These are phyloP conservation scores for Morpho achilles DNA, from an alignment of 2,888 invertebrate species.

Conservation along the genomic window DNA sequence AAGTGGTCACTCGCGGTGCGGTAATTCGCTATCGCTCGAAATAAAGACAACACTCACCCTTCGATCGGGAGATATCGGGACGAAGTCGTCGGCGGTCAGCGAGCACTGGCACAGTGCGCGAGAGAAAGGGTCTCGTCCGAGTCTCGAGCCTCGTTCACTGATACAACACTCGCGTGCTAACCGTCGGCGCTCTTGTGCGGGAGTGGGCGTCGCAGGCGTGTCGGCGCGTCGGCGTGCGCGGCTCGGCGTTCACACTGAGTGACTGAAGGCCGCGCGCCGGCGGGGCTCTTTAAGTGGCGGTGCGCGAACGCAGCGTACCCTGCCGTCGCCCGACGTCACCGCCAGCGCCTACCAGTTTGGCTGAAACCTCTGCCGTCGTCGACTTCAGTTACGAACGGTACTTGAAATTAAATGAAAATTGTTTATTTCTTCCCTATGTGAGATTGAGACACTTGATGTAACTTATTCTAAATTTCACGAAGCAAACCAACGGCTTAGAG, in stretches of 20 bases:
- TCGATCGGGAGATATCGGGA: constrained; percentile 48
- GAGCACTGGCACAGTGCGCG: constrained; percentile 74
- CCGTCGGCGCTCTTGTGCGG: constrained; percentile 52
- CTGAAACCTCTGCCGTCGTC: too few species aligned
- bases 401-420: too few species aligned
- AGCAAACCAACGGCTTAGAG: too few species aligned
- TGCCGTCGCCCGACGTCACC: constrained; percentile 34
- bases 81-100: constrained; percentile 19
- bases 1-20: constrained; percentile 42
- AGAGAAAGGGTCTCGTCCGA: constrained; percentile 62
- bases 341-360: too few species aligned
- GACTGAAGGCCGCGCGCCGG: constrained; percentile 75
- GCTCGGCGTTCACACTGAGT: constrained; percentile 68
- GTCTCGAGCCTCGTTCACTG: constrained; percentile 59
- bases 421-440: too few species aligned
- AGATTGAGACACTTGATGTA: too few species aligned
- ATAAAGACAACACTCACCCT: constrained; percentile 50
- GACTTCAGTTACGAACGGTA: too few species aligned
- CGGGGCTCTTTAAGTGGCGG: constrained; percentile 64
- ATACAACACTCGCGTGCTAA: constrained; percentile 58
- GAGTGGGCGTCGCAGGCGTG: constrained; percentile 67
- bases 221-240: constrained; percentile 64
- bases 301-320: constrained; percentile 45
- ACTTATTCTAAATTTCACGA: too few species aligned
- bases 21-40: constrained; percentile 32